Evolutionary conservation across 2,113 vertebrate genomes (phyloP), one percentile per base, ranked within the genome.

Genomic region (Piliocolobus tephrosceles): DNA sequence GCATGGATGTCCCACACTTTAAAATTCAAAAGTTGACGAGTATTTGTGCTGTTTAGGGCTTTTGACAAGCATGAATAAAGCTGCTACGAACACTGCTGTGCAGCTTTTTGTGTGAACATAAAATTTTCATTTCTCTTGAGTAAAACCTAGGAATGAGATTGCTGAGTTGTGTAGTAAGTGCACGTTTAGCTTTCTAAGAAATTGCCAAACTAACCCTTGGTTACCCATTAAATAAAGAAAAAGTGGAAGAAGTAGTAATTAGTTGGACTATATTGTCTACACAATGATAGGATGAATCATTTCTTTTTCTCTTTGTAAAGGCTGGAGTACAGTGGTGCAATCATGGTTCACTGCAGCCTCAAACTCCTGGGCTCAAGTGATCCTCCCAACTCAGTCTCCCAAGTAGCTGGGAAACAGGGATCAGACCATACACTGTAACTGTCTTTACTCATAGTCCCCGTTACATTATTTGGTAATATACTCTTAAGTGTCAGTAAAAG

Each of bases 151-250:
- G 13, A 94, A 75, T 38, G 68, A 23, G 40, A 94, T 58, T 52
- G 40, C 18, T 66, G 75, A 55, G 43, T 57, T 94, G n/a, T 61
- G 92, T 18, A 12, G 18, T 43, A 76, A 81, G 3, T 58, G 32
- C 27, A 88, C 40, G 30, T 70, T 88, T 70, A 58, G 91, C 40
- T 38, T 92, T 94, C 57, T 90, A 92, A 90, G 43, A 96, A 96
- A 92, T 45, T 55, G 50, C 25, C 47, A 86, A 96, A 92, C 61
- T 30, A 30, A 64, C 61, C 61, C 52, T 80, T 8, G 45, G 25
- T 95, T 80, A 66, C 14, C 32, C 14, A 95, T 13, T 43, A 35
- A 25, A 45, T 61, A 90, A 82, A 95, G n/a, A 81, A 91, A 84
- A 89, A 85, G 38, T 86, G 32, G 45, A 90, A 10, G 47, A 38